Percentiles rank a stretch among this genome's conserved stretches.
Conservation (phyloP, 2,797 vertebrate genomes). For the Onychomys leucogaster region DNA sequence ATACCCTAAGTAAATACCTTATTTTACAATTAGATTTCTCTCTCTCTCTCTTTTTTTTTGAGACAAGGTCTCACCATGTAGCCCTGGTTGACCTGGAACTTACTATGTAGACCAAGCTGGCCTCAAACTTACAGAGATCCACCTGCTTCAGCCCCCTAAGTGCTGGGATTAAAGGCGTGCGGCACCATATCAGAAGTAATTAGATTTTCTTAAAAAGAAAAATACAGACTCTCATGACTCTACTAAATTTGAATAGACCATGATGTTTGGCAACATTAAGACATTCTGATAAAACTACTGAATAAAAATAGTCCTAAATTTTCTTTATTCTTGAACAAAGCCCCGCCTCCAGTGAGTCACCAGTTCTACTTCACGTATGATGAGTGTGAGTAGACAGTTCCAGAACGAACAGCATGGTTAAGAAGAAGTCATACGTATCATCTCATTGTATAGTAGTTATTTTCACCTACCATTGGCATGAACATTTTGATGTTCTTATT, state of each 20-base stretch:
- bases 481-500: constrained; percentile 12
- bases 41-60: not conserved
- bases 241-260: constrained; percentile 43
- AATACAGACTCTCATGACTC: not conserved
- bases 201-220: constrained; percentile 3
- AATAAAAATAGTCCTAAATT: constrained; percentile 52
- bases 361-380: constrained; percentile 10
- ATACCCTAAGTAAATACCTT: constrained; percentile 24
- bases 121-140: not conserved
- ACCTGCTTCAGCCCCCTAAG: not conserved
- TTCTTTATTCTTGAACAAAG: constrained; percentile 51
- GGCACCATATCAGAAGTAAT: not conserved
- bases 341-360: not conserved
- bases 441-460: not conserved
- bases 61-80: not conserved
- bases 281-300: constrained; percentile 20
- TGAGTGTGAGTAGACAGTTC: not conserved
- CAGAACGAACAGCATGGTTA: constrained; percentile 17
- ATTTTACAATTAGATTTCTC: not conserved
- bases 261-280: constrained; percentile 56
- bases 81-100: not conserved
- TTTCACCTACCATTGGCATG: constrained; percentile 11
- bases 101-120: not conserved
- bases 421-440: not conserved
- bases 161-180: not conserved